Base-by-base conservation (phyloP, 1,140 invertebrate species). In the Forficula auricularia region DNA sequence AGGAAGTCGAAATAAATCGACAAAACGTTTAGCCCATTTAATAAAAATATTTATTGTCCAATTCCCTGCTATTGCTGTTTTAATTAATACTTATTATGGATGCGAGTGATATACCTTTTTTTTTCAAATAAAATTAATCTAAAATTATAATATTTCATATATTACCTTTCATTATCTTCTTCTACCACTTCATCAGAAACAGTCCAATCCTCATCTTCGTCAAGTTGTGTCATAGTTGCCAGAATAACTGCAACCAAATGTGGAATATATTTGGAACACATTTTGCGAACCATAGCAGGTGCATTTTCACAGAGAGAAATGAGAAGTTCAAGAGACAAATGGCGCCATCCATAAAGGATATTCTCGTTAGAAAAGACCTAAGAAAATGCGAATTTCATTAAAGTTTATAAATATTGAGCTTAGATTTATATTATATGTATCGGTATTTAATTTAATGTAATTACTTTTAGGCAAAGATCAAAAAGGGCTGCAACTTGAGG, bases 211-310 rank as follows among this genome's bases (percentile, higher is more conserved):
- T 77, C 71, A 49, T 94, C 86, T 15, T 98, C 91, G 19, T 97
- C 92, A 32, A 98, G 62, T 54, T 98, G 90, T 9, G 91, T 88
- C 94, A 98, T 98, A 79, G 98, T 85, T 55, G 82, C 75, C 34
- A 98, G 63, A 41, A 95, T 73, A 42, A 88, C 66, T 0, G 83
- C 80, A 13, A 95, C 79, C 48, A 87, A 61, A 13, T 71, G 59
- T 27, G 73, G 68, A 42, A 97, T 75, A 48, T 88, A 88, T 56
- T 81, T 81, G 10, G 79, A 79, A 22, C 59, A 65, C 52, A 81
- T 73, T 63, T 96, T 98, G 13, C 92, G 75, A 12, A 99, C 79
- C 82, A 95, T 95, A 2, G 87, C 83, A 12, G 95, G 82, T 1
- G 90, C 89, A 31, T 83, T 87, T 70, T 99, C 96, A 31, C 89